Evolutionary conservation across 2,113 vertebrate genomes (phyloP), one percentile per base, ranked within the genome.

Genomic region (Pygoscelis adeliae): DNA sequence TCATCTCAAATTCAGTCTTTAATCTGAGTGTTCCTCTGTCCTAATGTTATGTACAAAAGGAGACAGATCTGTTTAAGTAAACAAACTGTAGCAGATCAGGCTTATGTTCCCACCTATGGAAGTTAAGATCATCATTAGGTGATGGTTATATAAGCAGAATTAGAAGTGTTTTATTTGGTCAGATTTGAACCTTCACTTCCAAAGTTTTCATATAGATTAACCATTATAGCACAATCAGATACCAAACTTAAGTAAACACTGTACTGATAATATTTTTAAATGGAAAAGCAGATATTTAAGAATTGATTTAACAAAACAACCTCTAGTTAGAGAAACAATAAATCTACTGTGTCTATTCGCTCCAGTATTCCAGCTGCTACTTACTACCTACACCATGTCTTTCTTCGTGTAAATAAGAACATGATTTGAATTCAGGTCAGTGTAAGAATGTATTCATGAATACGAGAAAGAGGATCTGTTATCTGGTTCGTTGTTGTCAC

Each of bases 401-500:
- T 25, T 15, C 15, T 73, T 42, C 42, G 6, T 8, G 34, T 36
- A 66, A 79, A 27, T 23, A 78, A 13, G 21, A 82, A 38, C 1
- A 29, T 5, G 2, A 44, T 85, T 83, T 74, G 30, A 85, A 56
- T 83, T 90, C 46, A 44, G 20, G 10, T 53, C 50, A 58, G 8
- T 3, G 2, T 29, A 36, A 87, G 34, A 73, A 71, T 10, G 4
- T 19, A 52, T 38, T 88, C 5, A 50, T 32, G 4, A 84, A 42
- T 9, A 58, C 2, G 30, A 55, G 22, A 70, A 83, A 85, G 6
- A 52, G 2, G 2, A 34, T 17, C 11, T 63, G 6, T 53, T 17
- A 55, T 42, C 34, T 1, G 1, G 8, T 38, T 56, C 74, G 61
- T 19, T 2, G 0, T 5, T 74, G 8, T 38, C 13, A 61, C 40